Conservation (phyloP, 2,888 invertebrate genomes). For the Lordiphosa fenestrarum region DNA sequence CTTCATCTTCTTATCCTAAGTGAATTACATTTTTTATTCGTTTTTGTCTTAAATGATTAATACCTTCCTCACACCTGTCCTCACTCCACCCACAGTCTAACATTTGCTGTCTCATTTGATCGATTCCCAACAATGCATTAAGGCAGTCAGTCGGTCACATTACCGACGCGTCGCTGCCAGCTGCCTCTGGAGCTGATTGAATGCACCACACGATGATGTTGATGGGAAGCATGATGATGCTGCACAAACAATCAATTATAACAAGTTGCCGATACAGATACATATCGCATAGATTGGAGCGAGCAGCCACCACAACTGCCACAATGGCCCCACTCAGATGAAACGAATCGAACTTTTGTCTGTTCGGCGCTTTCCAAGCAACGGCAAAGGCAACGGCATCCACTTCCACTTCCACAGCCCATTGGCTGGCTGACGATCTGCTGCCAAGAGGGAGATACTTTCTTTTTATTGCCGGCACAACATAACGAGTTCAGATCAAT, state of each 20-base stretch:
- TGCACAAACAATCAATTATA: conserved; percentile 72
- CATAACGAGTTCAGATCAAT: conserved; percentile 74
- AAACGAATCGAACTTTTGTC: conserved; percentile 56
- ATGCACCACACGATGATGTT: conserved; percentile 27
- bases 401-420: conserved; percentile 13
- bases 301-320: conserved; percentile 20
- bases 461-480: conserved; percentile 72
- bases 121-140: no score
- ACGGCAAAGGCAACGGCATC: conserved; percentile 9
- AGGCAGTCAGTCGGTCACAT: no score
- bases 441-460: conserved; percentile 62
- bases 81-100: not conserved
- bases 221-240: conserved; percentile 47
- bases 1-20: no score
- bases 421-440: conserved; percentile 49
- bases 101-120: conserved; percentile 25
- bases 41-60: no score
- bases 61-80: conserved; percentile 22
- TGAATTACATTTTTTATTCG: no score
- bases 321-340: conserved; percentile 48
- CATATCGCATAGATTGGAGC: conserved; percentile 26
- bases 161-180: no score
- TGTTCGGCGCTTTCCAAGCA: conserved; percentile 50
- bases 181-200: conserved; percentile 28
- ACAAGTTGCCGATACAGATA: conserved; percentile 48